phyloP scores from a whole-genome alignment of 1,140 invertebrate genomes.

The Drosophila sp. region DNA sequence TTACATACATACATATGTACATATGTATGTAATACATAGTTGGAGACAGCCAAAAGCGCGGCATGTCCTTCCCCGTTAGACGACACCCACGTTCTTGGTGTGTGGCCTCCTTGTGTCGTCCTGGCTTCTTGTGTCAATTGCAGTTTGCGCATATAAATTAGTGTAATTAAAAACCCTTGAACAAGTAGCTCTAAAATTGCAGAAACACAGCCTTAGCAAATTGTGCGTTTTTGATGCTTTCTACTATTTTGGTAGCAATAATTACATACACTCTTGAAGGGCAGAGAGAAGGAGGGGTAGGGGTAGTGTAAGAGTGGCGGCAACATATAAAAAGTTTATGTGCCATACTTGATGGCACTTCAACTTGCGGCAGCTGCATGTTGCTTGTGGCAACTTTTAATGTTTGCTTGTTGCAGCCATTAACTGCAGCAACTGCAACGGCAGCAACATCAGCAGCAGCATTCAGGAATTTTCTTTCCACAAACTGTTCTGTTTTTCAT shows the following conservation, averaged over 20 bases:
- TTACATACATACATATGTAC: too few relatives aligned
- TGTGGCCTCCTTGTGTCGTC: neutral
- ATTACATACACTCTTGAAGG: neutral
- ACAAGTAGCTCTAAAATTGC: slow-evolving; percentile 8
- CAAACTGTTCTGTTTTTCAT: neutral
- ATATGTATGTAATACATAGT: neutral
- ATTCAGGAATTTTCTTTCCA: neutral
- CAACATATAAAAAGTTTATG: slow-evolving; percentile 8
- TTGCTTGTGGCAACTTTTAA: slow-evolving; percentile 11
- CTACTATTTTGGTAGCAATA: slow-evolving; percentile 6
- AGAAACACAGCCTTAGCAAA: slow-evolving; percentile 3
- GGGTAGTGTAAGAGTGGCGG: neutral
- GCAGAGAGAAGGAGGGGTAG: neutral
- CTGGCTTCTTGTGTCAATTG: neutral
- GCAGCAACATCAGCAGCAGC: neutral
- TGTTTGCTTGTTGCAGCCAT: slow-evolving; percentile 13
- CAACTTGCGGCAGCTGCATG: slow-evolving; percentile 12
- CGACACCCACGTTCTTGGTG: neutral
- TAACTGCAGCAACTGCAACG: slow-evolving; percentile 9
- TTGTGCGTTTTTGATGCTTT: slow-evolving; percentile 7
- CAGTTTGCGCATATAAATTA: neutral
- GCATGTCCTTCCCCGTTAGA: neutral
- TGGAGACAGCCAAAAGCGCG: neutral
- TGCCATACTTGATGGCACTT: slow-evolving; percentile 10
- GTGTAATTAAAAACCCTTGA: slow-evolving; percentile 11